Conservation (phyloP, 2,888 invertebrate species). For the Gibbula magus region DNA sequence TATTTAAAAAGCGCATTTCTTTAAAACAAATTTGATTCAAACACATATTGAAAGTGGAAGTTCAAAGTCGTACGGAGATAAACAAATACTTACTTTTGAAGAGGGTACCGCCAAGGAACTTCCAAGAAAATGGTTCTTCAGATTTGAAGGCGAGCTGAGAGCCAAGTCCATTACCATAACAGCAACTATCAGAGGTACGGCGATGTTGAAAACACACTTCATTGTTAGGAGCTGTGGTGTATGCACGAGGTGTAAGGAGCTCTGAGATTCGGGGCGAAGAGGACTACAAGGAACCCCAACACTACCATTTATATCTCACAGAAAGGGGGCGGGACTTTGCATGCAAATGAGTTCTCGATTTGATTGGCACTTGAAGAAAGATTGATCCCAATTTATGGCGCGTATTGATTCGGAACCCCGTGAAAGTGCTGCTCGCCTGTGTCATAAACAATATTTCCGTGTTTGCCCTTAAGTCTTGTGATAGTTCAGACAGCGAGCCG, state of each 20-base stretch:
- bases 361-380: constrained; percentile 12
- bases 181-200: neutral
- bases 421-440: neutral
- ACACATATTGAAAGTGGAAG: no score
- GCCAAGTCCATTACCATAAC: neutral
- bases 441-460: neutral
- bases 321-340: neutral
- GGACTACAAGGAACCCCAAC: neutral
- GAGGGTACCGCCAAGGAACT: constrained; percentile 12
- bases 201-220: neutral
- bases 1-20: neutral
- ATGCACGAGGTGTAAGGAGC: neutral
- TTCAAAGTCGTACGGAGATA: no score
- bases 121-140: constrained; percentile 28
- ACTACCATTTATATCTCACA: neutral
- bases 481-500: neutral
- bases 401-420: neutral
- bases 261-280: neutral
- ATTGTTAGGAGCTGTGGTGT: neutral
- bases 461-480: neutral
- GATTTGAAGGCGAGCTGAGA: constrained; percentile 31
- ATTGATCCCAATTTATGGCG: neutral
- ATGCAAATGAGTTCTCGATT: constrained; percentile 10
- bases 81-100: neutral
- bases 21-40: no score